These are phyloP conservation scores for Chironomus striatipennis DNA, from an alignment of 1,140 invertebrate genomes.

Conservation along the genomic window DNA sequence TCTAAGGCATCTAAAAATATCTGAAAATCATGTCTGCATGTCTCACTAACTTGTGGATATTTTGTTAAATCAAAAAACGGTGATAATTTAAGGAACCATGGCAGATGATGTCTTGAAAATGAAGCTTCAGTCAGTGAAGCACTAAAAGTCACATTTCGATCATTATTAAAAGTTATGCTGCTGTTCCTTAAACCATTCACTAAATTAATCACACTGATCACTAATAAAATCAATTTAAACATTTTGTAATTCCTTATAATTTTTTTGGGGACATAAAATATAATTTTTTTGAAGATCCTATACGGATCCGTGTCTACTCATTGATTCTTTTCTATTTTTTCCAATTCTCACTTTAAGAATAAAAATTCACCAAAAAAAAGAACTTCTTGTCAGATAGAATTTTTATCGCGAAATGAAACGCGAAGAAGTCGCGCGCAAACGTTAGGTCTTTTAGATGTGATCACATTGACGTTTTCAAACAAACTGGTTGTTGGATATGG, in stretches of 20 bases:
- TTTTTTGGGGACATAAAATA: neutral
- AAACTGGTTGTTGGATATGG: slow-evolving; percentile 1
- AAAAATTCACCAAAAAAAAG: neutral
- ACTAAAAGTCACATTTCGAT: too few relatives aligned
- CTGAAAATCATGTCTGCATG: slow-evolving; percentile 41
- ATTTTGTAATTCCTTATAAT: neutral
- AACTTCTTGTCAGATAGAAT: neutral
- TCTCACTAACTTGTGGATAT: slow-evolving; percentile 30
- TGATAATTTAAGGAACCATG: neutral
- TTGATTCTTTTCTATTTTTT: neutral
- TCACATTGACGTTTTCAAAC: slow-evolving; percentile 3
- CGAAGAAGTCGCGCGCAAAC: neutral
- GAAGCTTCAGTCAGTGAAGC: too few relatives aligned
- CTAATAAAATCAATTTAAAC: neutral
- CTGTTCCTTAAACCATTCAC: too few relatives aligned
- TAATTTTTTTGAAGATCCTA: too few relatives aligned
- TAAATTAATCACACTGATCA: neutral
- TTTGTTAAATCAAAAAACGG: slow-evolving; percentile 22
- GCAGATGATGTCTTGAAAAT: neutral
- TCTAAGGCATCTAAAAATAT: slow-evolving; percentile 41
- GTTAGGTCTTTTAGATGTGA: neutral
- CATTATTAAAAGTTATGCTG: too few relatives aligned
- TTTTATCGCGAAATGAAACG: slow-evolving; percentile 5
- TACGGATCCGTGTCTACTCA: neutral
- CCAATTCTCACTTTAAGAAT: neutral